Base-by-base conservation (phyloP, 2,797 vertebrate species). In the Cirrhinus mrigala region DNA sequence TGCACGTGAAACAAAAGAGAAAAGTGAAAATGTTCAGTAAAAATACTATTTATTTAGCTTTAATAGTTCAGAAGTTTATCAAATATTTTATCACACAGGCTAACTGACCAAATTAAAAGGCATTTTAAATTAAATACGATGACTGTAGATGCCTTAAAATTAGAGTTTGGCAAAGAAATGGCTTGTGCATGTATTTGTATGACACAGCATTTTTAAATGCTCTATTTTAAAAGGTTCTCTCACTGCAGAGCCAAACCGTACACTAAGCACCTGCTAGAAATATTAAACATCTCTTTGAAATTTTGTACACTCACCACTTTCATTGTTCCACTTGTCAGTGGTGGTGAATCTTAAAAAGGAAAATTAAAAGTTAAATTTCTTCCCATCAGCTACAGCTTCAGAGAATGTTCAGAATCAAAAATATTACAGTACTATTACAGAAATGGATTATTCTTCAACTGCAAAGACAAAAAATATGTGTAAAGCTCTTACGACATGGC, bases 401-500 rank as follows among this genome's bases (percentile, higher is more conserved):
- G n/a, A 64, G 24, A 86, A 1, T 5, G 15, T 62, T 22, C 27
- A 46, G 18, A 85, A 8, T 24, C 6, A 60, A 22, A 60, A 40
- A 20, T 29, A 0, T 44, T 15, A 50, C 24, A 20, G 11, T 5
- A 24, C 1, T 58, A 44, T 52, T 76, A 68, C 15, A 44, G 14
- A 69, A 58, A 50, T 10, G 0, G 2, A 9, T 52, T 40, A 62
- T 33, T 54, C 27, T 66, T 27, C 29, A 74, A 68, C 33, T 1
- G 27, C 60, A 60, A 44, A 50, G 20, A 44, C 22, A 46, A 48
- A n/a, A 76, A n/a, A 46, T 9, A 52, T 20, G 22, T 16, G 3
- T 27, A 27, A 20, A 27, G 24, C 1, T 84, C 95, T 94, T 94
- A 96, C 95, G 94, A 79, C 95, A 96, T 69, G 92, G 92, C 6